Conservation (phyloP, 2,113 vertebrate species). For the Sorex araneus region DNA sequence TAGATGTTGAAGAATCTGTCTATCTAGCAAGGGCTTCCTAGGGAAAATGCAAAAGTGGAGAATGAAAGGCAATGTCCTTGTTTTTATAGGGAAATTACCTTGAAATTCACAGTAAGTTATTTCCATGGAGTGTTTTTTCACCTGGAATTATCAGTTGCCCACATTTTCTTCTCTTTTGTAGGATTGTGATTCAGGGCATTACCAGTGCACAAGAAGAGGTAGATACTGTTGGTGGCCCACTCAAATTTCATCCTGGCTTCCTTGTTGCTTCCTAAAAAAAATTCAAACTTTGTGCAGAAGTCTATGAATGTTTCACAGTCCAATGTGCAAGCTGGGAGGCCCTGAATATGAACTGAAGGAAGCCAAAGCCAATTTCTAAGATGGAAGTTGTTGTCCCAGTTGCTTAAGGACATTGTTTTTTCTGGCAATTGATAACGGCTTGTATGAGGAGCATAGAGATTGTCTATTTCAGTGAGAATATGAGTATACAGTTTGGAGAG, state of each 20-base stretch:
- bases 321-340: background rate
- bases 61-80: background rate
- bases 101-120: background rate
- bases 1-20: background rate
- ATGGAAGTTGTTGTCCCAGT: constrained; percentile 19
- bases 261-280: background rate
- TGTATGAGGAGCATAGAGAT: constrained; percentile 49
- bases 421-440: constrained; percentile 29
- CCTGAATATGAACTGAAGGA: constrained; percentile 24
- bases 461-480: constrained; percentile 24
- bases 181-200: background rate
- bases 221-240: background rate
- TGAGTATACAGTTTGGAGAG: constrained; percentile 39
- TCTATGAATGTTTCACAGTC: background rate
- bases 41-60: background rate
- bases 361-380: constrained; percentile 51
- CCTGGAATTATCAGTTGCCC: background rate
- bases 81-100: background rate
- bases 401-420: constrained; percentile 50
- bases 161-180: background rate
- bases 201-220: background rate
- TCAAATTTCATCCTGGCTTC: background rate
- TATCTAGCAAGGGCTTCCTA: background rate
- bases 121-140: background rate
- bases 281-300: background rate